Evolutionary conservation across 2,113 vertebrate species (phyloP).

Genomic region (Terrapene triunguis): DNA sequence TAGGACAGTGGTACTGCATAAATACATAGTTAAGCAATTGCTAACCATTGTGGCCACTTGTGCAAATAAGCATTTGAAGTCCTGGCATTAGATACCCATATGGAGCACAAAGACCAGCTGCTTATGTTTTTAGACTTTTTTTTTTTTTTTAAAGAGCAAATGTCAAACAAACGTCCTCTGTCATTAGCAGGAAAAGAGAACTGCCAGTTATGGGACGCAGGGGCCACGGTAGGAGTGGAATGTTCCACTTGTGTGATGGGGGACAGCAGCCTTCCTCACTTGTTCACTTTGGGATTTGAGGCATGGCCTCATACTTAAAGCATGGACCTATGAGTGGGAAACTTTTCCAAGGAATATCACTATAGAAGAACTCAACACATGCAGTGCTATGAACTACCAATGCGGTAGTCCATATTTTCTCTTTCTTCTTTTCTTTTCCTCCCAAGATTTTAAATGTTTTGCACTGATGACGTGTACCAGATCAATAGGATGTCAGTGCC

Average conservation of each 20-base stretch:
- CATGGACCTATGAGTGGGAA: neutral
- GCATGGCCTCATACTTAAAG: neutral
- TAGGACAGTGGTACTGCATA: neutral
- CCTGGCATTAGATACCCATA: constrained; percentile 6
- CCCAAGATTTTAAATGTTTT: neutral
- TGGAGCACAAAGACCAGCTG: constrained; percentile 20
- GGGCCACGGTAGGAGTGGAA: rapidly evolving
- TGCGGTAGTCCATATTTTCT: neutral
- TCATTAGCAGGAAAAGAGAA: rapidly evolving
- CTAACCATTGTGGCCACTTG: neutral
- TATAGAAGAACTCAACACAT: neutral
- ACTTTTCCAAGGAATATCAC: neutral
- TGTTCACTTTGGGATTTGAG: rapidly evolving
- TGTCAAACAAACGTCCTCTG: constrained; percentile 29
- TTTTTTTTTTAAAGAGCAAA: neutral
- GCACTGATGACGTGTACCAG: neutral
- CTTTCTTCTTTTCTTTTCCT: neutral
- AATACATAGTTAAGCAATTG: neutral
- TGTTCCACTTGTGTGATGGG: rapidly evolving
- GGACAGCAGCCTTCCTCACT: neutral
- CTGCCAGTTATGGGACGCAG: rapidly evolving
- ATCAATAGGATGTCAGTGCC: neutral
- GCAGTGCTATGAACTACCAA: neutral
- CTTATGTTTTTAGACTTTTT: constrained; percentile 35
- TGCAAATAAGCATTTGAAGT: neutral